Conservation (phyloP, 2,113 vertebrate genomes). For the Calonectris borealis region DNA sequence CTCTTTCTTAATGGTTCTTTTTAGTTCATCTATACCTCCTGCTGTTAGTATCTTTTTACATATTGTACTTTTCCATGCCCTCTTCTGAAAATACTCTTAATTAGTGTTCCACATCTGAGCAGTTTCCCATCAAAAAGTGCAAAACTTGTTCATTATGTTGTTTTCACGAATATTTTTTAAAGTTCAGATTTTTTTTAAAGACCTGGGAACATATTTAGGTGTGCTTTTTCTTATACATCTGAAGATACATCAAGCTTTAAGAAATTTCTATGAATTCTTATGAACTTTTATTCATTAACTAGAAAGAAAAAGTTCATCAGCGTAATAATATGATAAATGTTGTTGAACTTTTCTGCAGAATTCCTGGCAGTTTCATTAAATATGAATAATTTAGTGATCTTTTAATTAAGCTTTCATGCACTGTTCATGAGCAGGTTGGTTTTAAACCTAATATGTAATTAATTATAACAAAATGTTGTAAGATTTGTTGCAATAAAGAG, state of each 20-base stretch:
- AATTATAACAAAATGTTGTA: conserved; percentile 42
- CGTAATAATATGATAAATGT: conserved; percentile 32
- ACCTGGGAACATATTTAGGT: background rate
- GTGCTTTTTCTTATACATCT: background rate
- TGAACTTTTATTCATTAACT: background rate
- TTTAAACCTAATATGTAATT: conserved; percentile 47
- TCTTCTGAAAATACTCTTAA: background rate
- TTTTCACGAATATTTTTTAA: background rate
- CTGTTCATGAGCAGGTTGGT: background rate
- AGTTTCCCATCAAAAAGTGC: background rate
- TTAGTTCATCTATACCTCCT: background rate
- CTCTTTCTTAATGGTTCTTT: background rate
- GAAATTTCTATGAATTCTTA: background rate
- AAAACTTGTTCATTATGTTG: background rate
- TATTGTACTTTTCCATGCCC: background rate
- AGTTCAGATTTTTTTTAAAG: background rate
- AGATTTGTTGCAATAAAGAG: background rate
- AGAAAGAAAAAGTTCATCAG: conserved; percentile 26
- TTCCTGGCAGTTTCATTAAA: conserved; percentile 44
- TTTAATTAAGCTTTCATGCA: conserved; percentile 48
- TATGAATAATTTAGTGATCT: conserved; percentile 51
- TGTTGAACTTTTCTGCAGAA: conserved; percentile 40
- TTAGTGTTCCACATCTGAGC: background rate
- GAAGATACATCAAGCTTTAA: background rate
- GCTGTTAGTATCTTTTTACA: background rate